Evolutionary conservation across 2,797 vertebrate genomes (phyloP), one percentile per base, ranked within the genome.

Genomic region (Ciconia nigra): DNA sequence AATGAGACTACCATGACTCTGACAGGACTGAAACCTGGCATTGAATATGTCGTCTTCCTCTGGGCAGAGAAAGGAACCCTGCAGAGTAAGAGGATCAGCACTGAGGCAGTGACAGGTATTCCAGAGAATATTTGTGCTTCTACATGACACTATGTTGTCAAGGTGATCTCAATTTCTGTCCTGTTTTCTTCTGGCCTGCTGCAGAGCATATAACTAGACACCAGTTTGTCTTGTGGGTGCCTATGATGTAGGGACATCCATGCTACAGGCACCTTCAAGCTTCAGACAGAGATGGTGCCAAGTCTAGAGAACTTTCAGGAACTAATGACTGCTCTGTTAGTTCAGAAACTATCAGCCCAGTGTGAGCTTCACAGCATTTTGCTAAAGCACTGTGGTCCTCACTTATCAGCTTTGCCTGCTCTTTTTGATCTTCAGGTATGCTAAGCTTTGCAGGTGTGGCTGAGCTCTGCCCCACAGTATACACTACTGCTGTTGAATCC

Each of bases 91-190:
- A 98, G 97, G 96, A 97, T 85, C 42, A 95, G 97, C 18, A 97
- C 98, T 21, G 92, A 96, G 90, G 97, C 98, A 29, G 97, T 98
- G 93, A 99, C 98, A 98, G 98, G 98, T 98, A 90, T 80, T 47
- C 21, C 14, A 54, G 49, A 57, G 69, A 84, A 80, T 80, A 52
- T 70, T 35, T 35, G 21, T 66, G 10, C 9, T 80, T 61, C 69
- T 61, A 4, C 14, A 10, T 47, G n/a, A 41, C 15, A 4, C 16
- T 25, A 0, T 46, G 35, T 22, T 59, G 51, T 33, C 28, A 46
- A 63, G 4, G n/a, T 28, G 41, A 31, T 49, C 51, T 63, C 28
- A 44, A 1, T 39, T 77, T 77, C 33, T 81, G 33, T 54, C 55
- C 31, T 33, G 7, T 80, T 67, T 80, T 35, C 28, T 86, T 49